These are phyloP conservation scores for Apteryx owenii DNA, from an alignment of 2,113 vertebrate species.

Conservation along the genomic window DNA sequence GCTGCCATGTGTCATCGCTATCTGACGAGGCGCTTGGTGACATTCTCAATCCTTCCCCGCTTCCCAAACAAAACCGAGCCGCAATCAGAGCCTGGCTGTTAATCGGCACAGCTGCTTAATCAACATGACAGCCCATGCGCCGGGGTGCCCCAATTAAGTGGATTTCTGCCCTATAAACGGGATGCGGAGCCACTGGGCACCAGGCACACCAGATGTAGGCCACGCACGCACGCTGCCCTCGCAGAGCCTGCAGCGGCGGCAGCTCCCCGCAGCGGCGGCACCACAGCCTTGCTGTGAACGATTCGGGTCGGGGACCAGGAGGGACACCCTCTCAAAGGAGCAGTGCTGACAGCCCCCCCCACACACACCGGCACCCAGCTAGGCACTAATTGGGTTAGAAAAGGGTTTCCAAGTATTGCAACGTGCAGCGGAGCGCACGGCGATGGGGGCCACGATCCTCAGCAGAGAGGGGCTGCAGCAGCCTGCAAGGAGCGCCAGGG, in stretches of 20 bases:
- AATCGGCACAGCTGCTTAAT: neutral
- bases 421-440: no score
- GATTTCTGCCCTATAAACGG: neutral
- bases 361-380: no score
- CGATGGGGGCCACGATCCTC: no score
- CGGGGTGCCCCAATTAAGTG: neutral
- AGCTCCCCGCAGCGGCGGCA: rapidly evolving
- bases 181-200: neutral
- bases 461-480: no score
- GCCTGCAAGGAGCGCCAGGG: no score
- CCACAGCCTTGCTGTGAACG: rapidly evolving
- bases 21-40: conserved; percentile 25
- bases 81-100: neutral
- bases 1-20: neutral
- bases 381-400: neutral
- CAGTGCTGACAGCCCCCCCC: no score
- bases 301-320: no score
- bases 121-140: neutral
- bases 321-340: no score
- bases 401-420: no score
- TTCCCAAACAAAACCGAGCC: neutral
- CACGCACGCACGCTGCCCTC: no score
- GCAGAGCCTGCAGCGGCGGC: rapidly evolving
- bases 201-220: neutral
- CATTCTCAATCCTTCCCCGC: conserved; percentile 25